Evolutionary conservation across 2,797 vertebrate genomes (phyloP), one percentile per base, ranked within the genome.

Genomic region (Gouania willdenowi): DNA sequence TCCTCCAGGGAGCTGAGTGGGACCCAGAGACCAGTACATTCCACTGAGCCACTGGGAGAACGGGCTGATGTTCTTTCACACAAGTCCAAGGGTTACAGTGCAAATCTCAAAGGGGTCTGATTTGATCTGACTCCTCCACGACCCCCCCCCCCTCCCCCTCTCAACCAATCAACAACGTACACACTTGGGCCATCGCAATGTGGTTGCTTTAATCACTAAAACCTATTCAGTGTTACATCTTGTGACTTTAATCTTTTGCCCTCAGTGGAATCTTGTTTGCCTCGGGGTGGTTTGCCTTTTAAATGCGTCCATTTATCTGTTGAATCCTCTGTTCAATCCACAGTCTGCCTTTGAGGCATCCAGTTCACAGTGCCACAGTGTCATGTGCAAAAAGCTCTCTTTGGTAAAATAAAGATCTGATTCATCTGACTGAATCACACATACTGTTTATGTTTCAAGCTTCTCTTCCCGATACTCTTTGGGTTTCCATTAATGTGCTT

Each of bases 371-470:
- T 61, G 43, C 42, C 45, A 27, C 24, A 18, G 36, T 54, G 53
- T 81, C 54, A 69, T 38, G 73, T 68, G 55, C 41, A 31, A 26
- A 11, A 48, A 33, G 12, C 27, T 26, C 27, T 26, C 11, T 41
- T 54, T 10, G 35, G 17, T 5, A 21, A 25, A 41, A 25, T 40
- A 38, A 4, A 7, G 21, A 24, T 5, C 5, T 59, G 33, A 7
- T 22, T 1, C n/a, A 22, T 27, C n/a, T n/a, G 20, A 16, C 5
- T 32, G 3, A 2, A 5, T 89, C 70, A 89, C 20, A 90, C 83
- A 26, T 90, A 90, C 19, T 89, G 77, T 40, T 81, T 86, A 1
- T 56, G 71, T 30, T 73, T 81, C 9, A 51, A 27, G 15, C 43
- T 60, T 17, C 50, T 74, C n/a, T 73, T 76, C n/a, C 36, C 37